Evolutionary conservation across 2,113 vertebrate genomes (phyloP).

Genomic region (Ia io): DNA sequence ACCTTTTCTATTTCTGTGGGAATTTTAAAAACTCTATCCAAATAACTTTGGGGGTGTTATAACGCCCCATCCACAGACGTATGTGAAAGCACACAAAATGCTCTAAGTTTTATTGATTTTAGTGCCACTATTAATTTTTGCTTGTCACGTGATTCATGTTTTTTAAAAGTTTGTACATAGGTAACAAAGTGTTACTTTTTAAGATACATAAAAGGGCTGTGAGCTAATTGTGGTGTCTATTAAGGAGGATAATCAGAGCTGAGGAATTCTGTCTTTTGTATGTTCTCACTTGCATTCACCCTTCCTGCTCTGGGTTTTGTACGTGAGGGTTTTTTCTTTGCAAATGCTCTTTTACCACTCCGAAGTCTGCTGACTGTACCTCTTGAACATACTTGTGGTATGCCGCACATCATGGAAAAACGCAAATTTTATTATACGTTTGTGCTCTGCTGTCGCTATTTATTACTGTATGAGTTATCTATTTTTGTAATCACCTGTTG

Average conservation of each 20-base stretch:
- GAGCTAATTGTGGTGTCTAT: slow-evolving; percentile 59
- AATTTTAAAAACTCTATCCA: slow-evolving; percentile 38
- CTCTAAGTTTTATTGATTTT: background rate
- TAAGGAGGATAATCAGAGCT: slow-evolving; percentile 27
- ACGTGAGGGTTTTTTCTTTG: slow-evolving; percentile 32
- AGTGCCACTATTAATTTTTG: background rate
- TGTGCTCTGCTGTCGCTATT: slow-evolving; percentile 17
- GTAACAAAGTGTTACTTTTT: slow-evolving; percentile 75
- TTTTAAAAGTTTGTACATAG: slow-evolving; percentile 74
- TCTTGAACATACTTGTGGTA: slow-evolving; percentile 12
- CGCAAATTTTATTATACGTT: slow-evolving; percentile 57
- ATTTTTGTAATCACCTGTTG: slow-evolving; percentile 65
- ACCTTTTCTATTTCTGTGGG: slow-evolving; percentile 37
- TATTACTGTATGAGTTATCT: slow-evolving; percentile 48
- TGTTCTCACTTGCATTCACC: slow-evolving; percentile 35
- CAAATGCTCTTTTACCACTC: background rate
- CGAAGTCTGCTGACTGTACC: slow-evolving; percentile 33
- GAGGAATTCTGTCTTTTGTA: slow-evolving; percentile 60
- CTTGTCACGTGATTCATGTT: slow-evolving; percentile 33
- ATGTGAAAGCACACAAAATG: slow-evolving; percentile 31
- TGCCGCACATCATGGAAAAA: slow-evolving; percentile 8
- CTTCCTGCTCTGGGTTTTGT: background rate
- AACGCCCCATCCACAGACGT: slow-evolving; percentile 42
- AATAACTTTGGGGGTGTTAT: background rate
- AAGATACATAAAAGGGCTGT: slow-evolving; percentile 79